Evolutionary conservation across 1,140 invertebrate species (phyloP).

Genomic region (Lepidostoma basale): DNA sequence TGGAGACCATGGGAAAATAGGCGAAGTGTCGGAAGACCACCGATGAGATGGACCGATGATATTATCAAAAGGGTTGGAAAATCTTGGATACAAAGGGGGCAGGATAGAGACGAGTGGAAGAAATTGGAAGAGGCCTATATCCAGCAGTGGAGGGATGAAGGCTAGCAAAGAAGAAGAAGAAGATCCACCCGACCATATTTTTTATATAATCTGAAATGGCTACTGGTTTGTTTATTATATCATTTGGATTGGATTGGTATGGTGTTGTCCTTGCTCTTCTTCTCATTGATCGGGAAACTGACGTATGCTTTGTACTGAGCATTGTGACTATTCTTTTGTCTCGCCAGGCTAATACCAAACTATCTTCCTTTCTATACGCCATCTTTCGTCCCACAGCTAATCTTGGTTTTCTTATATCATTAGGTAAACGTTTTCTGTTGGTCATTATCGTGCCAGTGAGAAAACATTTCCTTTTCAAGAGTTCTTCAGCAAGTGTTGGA

Average conservation of each 20-base stretch:
- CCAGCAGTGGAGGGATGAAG: no score
- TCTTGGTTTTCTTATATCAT: conserved; percentile 14
- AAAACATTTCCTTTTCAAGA: conserved; percentile 4
- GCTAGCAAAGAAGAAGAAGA: neutral
- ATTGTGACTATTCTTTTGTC: conserved; percentile 17
- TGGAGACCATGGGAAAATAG: no score
- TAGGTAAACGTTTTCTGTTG: conserved; percentile 8
- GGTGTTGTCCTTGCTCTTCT: neutral
- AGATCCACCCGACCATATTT: neutral
- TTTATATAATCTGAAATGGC: neutral
- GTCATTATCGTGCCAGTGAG: conserved; percentile 14
- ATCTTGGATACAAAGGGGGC: no score
- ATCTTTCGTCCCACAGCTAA: conserved; percentile 7
- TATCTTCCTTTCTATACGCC: neutral
- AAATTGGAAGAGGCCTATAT: no score
- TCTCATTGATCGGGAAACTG: neutral
- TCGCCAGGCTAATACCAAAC: conserved; percentile 16
- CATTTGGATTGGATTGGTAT: neutral
- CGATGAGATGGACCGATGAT: neutral
- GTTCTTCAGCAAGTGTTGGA: neutral
- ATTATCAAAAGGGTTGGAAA: no score
- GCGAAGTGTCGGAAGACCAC: no score
- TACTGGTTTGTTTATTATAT: neutral
- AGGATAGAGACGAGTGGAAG: no score
- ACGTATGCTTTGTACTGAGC: conserved; percentile 1